Evolutionary conservation across 2,888 invertebrate species (phyloP), one percentile per base, ranked within the genome.

Genomic region (Temnothorax unifasciatus): DNA sequence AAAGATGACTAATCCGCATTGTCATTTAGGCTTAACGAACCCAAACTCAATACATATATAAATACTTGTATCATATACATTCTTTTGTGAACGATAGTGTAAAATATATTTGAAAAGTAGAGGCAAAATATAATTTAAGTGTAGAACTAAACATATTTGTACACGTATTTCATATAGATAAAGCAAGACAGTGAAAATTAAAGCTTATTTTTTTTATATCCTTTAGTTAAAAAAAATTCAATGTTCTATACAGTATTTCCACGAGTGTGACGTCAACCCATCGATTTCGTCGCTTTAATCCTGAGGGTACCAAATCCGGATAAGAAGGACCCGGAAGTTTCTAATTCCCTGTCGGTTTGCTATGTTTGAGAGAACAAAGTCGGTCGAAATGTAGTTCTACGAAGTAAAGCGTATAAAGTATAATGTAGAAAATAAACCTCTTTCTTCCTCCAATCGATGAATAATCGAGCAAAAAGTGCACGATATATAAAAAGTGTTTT

Each of bases 281-380:
- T 9, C 59, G 82, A 66, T 75, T 83, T 76, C n/a, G 59, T n/a
- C 11, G 68, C 44, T 47, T 66, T 76, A 76, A 75, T 75, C 29
- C 66, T 25, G 25, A 47, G 73, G 47, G 47, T 38, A 66, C 38
- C 5, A 64, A 74, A 52, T 63, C 52, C 68, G 57, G 34, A 59
- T 57, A 69, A 59, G 50, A 79, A 69, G 34, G 47, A 69, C 29
- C 59, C 18, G 25, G 3, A 69, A 79, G 69, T 47, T 69, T 29
- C 34, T 69, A 79, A 79, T 79, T 69, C 47, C 13, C 79, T 59
- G 21, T 69, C 44, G 57, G 44, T 68, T 34, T 34, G 44, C 68
- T 38, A 34, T 25, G 69, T 69, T 69, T 38, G 59, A 18, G 44
- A 54, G 29, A 68, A 79, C 64, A 77, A 77, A 77, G 63, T 66